Percentiles rank a stretch among this genome's conserved stretches.
Conservation (phyloP, 2,797 vertebrate species). For the Hippocampus kuda region DNA sequence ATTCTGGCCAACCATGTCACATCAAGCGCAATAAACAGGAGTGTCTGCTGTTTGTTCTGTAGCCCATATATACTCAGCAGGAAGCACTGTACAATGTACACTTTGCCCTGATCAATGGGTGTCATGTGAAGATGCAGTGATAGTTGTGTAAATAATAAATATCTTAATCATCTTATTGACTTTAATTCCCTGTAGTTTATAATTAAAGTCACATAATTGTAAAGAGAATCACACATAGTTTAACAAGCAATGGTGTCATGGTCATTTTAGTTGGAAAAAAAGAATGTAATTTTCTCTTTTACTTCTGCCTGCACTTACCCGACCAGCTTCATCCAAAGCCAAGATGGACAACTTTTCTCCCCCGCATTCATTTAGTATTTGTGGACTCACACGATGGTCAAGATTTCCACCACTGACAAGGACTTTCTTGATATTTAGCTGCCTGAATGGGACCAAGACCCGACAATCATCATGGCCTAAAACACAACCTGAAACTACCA, state of each 20-base stretch:
- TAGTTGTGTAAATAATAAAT: background rate
- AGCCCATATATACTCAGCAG: background rate
- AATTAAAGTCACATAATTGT: background rate
- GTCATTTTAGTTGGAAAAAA: background rate
- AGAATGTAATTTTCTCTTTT: background rate
- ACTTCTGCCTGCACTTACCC: slow-evolving; percentile 64
- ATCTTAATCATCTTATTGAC: too few relatives aligned
- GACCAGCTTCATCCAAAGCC: slow-evolving; percentile 86
- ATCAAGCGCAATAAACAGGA: background rate
- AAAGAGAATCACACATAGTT: background rate
- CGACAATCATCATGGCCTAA: background rate
- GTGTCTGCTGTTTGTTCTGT: background rate
- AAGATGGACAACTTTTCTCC: slow-evolving; percentile 81
- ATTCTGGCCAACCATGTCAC: background rate
- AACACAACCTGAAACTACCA: background rate
- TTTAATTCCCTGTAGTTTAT: background rate
- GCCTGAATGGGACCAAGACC: slow-evolving; percentile 58
- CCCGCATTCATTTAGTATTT: slow-evolving; percentile 80
- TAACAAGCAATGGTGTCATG: background rate
- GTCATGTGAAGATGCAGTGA: background rate
- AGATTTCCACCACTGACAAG: slow-evolving; percentile 83
- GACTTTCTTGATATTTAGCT: slow-evolving; percentile 90
- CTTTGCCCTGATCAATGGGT: too few relatives aligned
- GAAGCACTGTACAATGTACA: background rate
- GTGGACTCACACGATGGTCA: slow-evolving; percentile 82